Conservation (phyloP, 2,888 invertebrate genomes). For the Drosophila prolongata region DNA sequence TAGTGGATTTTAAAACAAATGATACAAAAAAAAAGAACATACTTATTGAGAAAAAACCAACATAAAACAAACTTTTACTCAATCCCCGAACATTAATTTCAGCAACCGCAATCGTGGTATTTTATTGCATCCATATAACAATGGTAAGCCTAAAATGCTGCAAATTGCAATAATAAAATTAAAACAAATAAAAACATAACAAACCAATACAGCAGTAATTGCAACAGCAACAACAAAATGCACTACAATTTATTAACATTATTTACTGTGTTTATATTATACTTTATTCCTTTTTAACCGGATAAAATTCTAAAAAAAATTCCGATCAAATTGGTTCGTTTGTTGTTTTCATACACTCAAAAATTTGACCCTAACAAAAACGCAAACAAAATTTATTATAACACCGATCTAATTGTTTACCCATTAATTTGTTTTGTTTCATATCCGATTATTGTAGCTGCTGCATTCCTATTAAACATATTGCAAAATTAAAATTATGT, state of each 20-base stretch:
- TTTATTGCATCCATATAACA: slow-evolving; percentile 87
- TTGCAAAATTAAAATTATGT: slow-evolving; percentile 28
- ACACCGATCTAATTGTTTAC: slow-evolving; percentile 20
- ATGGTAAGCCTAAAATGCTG: slow-evolving; percentile 86
- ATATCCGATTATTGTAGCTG: slow-evolving; percentile 34
- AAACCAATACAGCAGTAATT: slow-evolving; percentile 57
- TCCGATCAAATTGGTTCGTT: slow-evolving; percentile 34
- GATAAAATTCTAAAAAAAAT: slow-evolving; percentile 32
- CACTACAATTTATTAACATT: slow-evolving; percentile 53
- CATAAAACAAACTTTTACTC: slow-evolving; percentile 65
- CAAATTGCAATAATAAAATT: slow-evolving; percentile 53
- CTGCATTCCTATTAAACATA: slow-evolving; percentile 36
- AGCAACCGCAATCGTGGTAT: slow-evolving; percentile 85
- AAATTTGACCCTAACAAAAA: slow-evolving; percentile 30
- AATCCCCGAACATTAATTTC: slow-evolving; percentile 81
- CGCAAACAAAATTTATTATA: slow-evolving; percentile 22
- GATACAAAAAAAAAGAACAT: slow-evolving; percentile 25
- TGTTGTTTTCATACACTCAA: slow-evolving; percentile 25
- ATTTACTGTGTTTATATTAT: slow-evolving; percentile 28
- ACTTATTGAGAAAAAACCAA: slow-evolving; percentile 37
- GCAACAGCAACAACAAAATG: slow-evolving; percentile 52
- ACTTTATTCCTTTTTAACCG: slow-evolving; percentile 24
- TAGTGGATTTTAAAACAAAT: slow-evolving; percentile 25
- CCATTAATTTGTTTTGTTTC: slow-evolving; percentile 38
- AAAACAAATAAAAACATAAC: slow-evolving; percentile 43